Evolutionary conservation across 2,113 vertebrate species (phyloP).

Genomic region (Sapajus apella): DNA sequence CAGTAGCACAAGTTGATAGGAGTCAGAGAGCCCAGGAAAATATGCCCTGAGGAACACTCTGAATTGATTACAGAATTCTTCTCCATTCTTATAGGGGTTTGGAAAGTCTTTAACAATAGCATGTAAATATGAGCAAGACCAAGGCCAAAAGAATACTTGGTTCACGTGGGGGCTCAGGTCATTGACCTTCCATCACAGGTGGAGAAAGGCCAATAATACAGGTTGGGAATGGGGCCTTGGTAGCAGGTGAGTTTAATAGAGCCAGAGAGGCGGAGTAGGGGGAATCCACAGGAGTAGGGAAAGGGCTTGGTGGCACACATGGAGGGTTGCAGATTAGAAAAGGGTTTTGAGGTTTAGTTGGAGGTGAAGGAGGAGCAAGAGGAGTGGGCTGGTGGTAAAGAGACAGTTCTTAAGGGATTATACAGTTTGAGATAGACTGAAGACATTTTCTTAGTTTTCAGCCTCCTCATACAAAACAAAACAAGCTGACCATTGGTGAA

Average conservation of each 20-base stretch:
- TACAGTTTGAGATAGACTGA: background rate
- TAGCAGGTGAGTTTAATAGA: background rate
- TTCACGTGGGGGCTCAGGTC: background rate
- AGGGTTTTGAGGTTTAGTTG: background rate
- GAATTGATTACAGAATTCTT: background rate
- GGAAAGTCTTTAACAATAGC: background rate
- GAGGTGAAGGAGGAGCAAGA: background rate
- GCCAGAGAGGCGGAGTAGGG: background rate
- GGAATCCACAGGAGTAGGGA: background rate
- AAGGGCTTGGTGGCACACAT: background rate
- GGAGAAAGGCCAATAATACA: background rate
- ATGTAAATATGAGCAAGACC: background rate
- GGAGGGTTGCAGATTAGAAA: background rate
- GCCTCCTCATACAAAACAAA: background rate
- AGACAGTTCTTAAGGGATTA: background rate
- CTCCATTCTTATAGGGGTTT: background rate
- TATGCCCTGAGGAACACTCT: background rate
- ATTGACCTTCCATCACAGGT: background rate
- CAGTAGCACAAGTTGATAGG: background rate
- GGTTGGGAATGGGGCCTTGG: too few species aligned
- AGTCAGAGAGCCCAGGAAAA: background rate
- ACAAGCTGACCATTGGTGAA: background rate
- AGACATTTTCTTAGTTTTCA: background rate
- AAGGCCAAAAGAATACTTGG: background rate
- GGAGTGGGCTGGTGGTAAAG: background rate